phyloP scores from a whole-genome alignment of 2,888 invertebrate genomes.

The Ernsta delagoae region DNA sequence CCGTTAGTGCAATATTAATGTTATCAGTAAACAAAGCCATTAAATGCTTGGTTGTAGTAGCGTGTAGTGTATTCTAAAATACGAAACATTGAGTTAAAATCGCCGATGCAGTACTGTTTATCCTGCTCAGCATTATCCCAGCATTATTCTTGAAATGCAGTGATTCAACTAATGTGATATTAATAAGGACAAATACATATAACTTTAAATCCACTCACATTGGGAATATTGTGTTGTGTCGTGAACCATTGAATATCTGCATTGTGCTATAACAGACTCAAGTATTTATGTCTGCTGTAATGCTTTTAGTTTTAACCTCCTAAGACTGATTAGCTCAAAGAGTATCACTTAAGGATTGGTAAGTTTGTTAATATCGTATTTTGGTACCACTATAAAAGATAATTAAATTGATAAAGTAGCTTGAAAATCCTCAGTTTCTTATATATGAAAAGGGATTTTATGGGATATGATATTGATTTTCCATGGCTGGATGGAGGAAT shows the following conservation, averaged over 20 bases:
- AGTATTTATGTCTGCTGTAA: not conserved
- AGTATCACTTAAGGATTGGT: conserved; percentile 10
- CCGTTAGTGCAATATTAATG: conserved; percentile 14
- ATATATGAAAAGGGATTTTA: too few species aligned
- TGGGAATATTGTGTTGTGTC: not conserved
- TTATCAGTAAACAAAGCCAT: conserved; percentile 2
- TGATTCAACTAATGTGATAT: conserved; percentile 38
- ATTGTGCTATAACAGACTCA: not conserved
- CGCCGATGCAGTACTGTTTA: conserved; percentile 12
- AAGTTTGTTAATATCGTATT: not conserved
- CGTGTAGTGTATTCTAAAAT: not conserved
- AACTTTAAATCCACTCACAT: not conserved
- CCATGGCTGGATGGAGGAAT: too few species aligned
- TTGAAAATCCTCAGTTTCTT: too few species aligned
- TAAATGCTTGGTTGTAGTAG: not conserved
- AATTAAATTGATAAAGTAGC: too few species aligned
- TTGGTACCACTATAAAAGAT: too few species aligned
- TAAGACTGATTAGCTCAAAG: conserved; percentile 21
- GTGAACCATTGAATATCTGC: not conserved
- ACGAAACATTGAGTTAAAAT: not conserved
- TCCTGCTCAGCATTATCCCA: not conserved
- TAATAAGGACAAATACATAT: conserved; percentile 12
- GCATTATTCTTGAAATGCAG: not conserved
- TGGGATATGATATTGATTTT: too few species aligned
- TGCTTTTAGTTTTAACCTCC: not conserved